These are phyloP conservation scores for Lateolabrax maculatus DNA, from an alignment of 2,797 vertebrate species.

Conservation along the genomic window DNA sequence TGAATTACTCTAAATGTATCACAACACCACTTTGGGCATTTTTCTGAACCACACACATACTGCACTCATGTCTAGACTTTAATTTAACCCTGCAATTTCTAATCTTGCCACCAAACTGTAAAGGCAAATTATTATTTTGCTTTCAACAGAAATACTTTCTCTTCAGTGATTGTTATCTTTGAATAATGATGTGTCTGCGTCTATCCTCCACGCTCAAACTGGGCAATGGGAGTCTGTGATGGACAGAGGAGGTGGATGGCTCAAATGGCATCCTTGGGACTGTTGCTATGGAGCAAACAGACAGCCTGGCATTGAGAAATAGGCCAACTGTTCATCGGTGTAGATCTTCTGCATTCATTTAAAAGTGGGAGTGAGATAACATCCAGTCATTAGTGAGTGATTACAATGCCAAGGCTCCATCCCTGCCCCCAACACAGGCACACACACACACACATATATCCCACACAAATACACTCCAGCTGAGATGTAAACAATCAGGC, in stretches of 20 bases:
- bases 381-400: conserved; percentile 83
- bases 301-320: conserved; percentile 69
- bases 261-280: conserved; percentile 63
- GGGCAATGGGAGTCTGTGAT: conserved; percentile 34
- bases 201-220: conserved; percentile 3
- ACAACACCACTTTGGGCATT: conserved; percentile 7
- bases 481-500: conserved; percentile 81
- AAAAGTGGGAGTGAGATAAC: conserved; percentile 81
- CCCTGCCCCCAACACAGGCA: conserved; percentile 51
- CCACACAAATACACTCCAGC: conserved; percentile 53
- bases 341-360: conserved; percentile 77
- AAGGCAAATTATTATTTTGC: conserved; percentile 20
- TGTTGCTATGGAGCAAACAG: conserved; percentile 70
- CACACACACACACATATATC: conserved; percentile 8
- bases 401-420: conserved; percentile 78
- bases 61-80: conserved; percentile 5
- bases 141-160: conserved; percentile 19
- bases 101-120: conserved; percentile 10
- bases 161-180: conserved; percentile 17
- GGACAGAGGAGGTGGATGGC: conserved; percentile 52
- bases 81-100: conserved; percentile 28
- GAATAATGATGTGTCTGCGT: conserved; percentile 35
- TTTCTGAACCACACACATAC: conserved; percentile 20
- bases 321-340: conserved; percentile 69
- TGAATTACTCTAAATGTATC: conserved; percentile 22